Evolutionary conservation across 2,113 vertebrate species (phyloP).

Genomic region (Todiramphus saurophagus): DNA sequence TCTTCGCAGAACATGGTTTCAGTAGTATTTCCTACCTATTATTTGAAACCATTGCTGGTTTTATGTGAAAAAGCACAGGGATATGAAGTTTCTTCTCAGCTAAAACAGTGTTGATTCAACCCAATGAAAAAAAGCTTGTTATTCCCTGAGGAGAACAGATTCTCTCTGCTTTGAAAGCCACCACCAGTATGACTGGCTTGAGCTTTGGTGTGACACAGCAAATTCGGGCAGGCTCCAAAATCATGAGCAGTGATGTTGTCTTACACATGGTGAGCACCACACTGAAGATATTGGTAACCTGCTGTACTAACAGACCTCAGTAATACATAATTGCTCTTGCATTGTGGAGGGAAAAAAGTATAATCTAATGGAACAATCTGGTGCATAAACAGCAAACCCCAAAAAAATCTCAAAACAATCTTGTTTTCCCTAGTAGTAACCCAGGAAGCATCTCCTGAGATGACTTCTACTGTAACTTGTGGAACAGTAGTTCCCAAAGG

Average conservation of each 20-base stretch:
- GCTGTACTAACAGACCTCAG: not conserved
- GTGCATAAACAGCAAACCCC: not conserved
- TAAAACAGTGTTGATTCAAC: not conserved
- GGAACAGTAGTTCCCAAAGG: not conserved
- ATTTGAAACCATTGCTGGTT: not conserved
- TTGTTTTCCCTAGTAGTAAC: not conserved
- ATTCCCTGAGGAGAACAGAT: not conserved
- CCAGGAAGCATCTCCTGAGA: not conserved
- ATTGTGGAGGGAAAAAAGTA: not conserved
- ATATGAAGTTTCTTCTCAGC: not conserved
- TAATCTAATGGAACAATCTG: not conserved
- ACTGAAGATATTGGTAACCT: not conserved
- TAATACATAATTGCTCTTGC: too few relatives aligned
- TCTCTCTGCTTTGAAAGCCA: not conserved
- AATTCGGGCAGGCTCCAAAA: not conserved
- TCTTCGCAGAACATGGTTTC: not conserved
- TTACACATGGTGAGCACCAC: not conserved
- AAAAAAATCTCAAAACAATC: not conserved
- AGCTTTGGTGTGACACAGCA: not conserved
- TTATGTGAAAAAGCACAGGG: not conserved
- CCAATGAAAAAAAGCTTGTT: not conserved
- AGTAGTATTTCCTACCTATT: not conserved
- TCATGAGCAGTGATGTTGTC: not conserved
- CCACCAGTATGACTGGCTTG: not conserved
- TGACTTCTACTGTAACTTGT: not conserved